Conservation (phyloP, 1,140 invertebrate genomes). For the Heliconius eleuchia region DNA sequence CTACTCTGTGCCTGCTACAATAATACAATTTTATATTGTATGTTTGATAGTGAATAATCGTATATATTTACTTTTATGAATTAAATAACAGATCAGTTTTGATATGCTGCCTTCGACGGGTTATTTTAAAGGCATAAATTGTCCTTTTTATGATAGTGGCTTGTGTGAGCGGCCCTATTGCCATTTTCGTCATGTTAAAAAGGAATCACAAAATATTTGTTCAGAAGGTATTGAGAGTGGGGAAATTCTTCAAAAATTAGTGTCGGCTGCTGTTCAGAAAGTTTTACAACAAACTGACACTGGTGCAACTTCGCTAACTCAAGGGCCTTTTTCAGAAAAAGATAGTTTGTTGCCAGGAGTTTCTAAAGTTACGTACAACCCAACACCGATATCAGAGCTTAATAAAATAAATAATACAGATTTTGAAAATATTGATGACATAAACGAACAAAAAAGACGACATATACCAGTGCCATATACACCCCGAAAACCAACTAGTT, state of each 20-base stretch:
- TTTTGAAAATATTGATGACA: slow-evolving; percentile 56
- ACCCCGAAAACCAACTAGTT: slow-evolving; percentile 70
- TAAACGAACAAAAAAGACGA: slow-evolving; percentile 61
- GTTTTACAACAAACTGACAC: slow-evolving; percentile 71
- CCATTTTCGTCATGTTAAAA: slow-evolving; percentile 91
- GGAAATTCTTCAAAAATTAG: slow-evolving; percentile 75
- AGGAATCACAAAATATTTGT: slow-evolving; percentile 73
- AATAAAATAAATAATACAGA: slow-evolving; percentile 70
- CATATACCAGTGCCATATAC: slow-evolving; percentile 81
- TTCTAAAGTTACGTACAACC: slow-evolving; percentile 74
- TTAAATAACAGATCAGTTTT: slow-evolving; percentile 26
- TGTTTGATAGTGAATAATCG: slow-evolving; percentile 18
- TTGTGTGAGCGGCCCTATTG: slow-evolving; percentile 92
- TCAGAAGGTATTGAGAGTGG: slow-evolving; percentile 72
- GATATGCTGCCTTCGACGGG: slow-evolving; percentile 93
- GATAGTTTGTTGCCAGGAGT: slow-evolving; percentile 35
- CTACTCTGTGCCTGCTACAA: slow-evolving; percentile 23
- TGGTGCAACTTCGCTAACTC: slow-evolving; percentile 35
- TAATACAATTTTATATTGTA: slow-evolving; percentile 24
- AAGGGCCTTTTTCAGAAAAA: slow-evolving; percentile 31
- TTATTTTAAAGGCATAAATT: slow-evolving; percentile 90
- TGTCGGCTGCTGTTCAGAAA: slow-evolving; percentile 77
- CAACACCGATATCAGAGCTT: slow-evolving; percentile 79
- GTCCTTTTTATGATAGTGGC: slow-evolving; percentile 91
- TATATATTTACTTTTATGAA: slow-evolving; percentile 28